phyloP scores from a whole-genome alignment of 2,888 invertebrate species.

The Rotaria magnacalcarata region DNA sequence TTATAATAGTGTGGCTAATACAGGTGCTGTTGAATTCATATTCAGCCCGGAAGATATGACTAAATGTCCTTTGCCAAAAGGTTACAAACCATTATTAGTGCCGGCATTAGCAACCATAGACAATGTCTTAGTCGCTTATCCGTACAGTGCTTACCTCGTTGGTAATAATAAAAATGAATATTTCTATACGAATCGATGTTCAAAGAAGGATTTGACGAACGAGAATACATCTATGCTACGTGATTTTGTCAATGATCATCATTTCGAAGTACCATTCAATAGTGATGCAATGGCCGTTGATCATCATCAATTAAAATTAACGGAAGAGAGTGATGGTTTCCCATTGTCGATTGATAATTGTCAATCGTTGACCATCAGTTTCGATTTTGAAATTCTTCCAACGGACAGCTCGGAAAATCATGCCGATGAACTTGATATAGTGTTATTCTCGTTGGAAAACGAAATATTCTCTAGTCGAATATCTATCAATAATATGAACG shows the following conservation, averaged over 20 bases:
- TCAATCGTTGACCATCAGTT: neutral
- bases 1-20: neutral
- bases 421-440: too few species aligned
- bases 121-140: too few species aligned
- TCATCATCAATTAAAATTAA: neutral
- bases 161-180: too few species aligned
- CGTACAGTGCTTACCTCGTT: too few species aligned
- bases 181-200: too few species aligned
- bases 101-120: too few species aligned
- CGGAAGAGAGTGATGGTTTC: neutral
- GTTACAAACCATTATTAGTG: neutral
- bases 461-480: too few species aligned
- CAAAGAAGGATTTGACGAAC: too few species aligned
- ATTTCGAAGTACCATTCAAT: neutral
- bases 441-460: too few species aligned
- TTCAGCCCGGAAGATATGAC: constrained; percentile 7
- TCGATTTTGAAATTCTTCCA: neutral
- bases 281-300: neutral
- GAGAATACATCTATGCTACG: neutral
- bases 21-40: neutral
- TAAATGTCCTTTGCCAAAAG: neutral
- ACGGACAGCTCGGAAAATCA: too few species aligned
- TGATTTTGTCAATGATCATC: neutral
- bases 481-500: too few species aligned
- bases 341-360: neutral